These are phyloP conservation scores for Excalfactoria chinensis DNA, from an alignment of 2,113 vertebrate genomes.

Conservation along the genomic window DNA sequence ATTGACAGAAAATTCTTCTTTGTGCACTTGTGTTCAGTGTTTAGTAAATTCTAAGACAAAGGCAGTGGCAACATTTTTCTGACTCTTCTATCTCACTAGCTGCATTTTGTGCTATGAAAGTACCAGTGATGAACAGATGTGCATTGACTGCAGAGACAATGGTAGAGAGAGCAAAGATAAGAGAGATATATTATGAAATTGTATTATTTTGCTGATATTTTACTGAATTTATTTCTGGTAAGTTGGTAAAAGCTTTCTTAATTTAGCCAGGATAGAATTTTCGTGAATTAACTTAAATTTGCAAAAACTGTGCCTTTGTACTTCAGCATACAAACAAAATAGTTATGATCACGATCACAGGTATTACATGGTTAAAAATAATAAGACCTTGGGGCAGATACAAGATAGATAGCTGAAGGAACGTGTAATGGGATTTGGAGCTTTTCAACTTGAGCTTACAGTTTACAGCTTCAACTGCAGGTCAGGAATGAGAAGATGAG, in stretches of 20 bases:
- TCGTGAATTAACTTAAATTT: slow-evolving; percentile 21
- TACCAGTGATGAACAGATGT: neutral
- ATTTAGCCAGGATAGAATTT: neutral
- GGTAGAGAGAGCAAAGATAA: neutral
- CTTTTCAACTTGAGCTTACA: neutral
- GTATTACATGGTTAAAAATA: slow-evolving; percentile 5
- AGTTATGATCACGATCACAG: neutral
- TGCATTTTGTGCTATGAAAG: neutral
- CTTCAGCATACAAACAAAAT: slow-evolving; percentile 2
- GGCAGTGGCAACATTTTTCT: neutral
- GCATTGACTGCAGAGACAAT: neutral
- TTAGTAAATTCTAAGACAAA: neutral
- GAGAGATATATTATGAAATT: neutral
- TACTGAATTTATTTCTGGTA: slow-evolving; percentile 26
- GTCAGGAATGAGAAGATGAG: neutral
- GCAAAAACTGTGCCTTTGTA: neutral
- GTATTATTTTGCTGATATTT: neutral
- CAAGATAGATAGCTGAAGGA: neutral
- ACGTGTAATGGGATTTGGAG: slow-evolving; percentile 23
- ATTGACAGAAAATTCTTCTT: neutral
- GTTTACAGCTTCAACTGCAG: neutral
- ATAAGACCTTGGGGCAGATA: neutral
- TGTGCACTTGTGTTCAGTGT: neutral
- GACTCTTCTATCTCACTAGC: neutral
- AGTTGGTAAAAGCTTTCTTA: neutral